A percentile compares a stretch with the other conserved stretches of the same genome.
Conservation (phyloP, 2,113 vertebrate species). For the Zosterops borbonicus region DNA sequence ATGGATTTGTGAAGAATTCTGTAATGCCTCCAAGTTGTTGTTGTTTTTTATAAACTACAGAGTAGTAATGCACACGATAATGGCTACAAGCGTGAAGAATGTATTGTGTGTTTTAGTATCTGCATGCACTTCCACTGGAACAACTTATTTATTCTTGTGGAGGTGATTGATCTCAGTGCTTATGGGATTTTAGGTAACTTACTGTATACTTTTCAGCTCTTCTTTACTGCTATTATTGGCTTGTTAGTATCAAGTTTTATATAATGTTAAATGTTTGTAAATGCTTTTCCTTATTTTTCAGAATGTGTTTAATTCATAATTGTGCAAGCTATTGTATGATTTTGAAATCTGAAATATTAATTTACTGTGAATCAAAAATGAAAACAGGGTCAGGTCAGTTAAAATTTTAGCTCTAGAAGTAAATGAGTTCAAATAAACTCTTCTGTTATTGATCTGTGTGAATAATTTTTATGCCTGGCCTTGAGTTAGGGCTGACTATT, state of each 20-base stretch:
- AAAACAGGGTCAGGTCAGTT: not conserved
- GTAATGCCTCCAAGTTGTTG: not conserved
- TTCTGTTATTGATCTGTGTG: not conserved
- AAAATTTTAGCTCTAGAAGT: not conserved
- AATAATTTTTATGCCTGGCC: not conserved
- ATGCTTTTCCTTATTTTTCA: not conserved
- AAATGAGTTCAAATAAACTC: not conserved
- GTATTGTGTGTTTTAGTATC: not conserved
- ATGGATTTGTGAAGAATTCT: not conserved
- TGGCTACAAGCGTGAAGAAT: not conserved
- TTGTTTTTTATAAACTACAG: not conserved
- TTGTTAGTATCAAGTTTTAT: not conserved
- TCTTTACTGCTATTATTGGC: not conserved
- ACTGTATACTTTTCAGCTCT: not conserved
- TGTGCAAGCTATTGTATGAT: not conserved
- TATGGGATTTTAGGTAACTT: not conserved
- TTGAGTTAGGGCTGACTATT: not conserved
- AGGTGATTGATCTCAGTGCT: not conserved
- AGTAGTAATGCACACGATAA: not conserved
- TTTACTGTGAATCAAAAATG: not conserved
- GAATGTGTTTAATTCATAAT: not conserved
- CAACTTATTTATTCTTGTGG: not conserved
- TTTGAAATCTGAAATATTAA: not conserved
- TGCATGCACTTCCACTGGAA: not conserved
- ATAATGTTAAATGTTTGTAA: not conserved